These are phyloP conservation scores for Fringilla coelebs DNA, from an alignment of 2,797 vertebrate genomes.

Conservation along the genomic window DNA sequence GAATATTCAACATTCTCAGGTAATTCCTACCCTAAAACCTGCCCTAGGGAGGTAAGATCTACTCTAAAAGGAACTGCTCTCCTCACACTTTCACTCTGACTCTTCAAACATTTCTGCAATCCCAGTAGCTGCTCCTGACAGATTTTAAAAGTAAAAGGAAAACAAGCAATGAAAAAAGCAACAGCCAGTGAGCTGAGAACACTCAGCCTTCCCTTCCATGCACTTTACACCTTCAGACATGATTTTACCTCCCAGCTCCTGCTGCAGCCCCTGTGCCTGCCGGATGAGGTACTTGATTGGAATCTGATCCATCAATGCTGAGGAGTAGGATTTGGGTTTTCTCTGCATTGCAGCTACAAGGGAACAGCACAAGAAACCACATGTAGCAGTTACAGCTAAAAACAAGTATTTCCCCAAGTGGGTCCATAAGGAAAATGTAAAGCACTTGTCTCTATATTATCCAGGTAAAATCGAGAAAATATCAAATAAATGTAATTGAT, in stretches of 20 bases:
- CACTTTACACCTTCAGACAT: background rate
- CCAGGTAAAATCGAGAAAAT: background rate
- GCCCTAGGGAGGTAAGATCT: background rate
- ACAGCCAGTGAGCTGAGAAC: background rate
- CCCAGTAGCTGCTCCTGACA: background rate
- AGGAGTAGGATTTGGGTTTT: constrained; percentile 96
- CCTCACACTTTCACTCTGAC: background rate
- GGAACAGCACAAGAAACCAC: background rate
- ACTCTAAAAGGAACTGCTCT: background rate
- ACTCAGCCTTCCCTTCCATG: background rate
- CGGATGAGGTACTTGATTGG: constrained; percentile 97
- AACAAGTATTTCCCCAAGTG: background rate
- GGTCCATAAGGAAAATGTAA: background rate
- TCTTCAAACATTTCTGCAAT: background rate
- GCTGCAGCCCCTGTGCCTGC: constrained; percentile 94
- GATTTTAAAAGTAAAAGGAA: background rate
- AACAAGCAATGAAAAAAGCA: background rate
- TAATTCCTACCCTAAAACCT: background rate
- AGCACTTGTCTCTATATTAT: background rate
- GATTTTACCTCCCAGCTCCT: constrained; percentile 89
- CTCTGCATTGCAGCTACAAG: constrained; percentile 90
- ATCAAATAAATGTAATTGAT: background rate
- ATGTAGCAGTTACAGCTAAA: fast-evolving
- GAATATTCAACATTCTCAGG: background rate
- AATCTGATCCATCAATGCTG: constrained; percentile 97